These are phyloP conservation scores for Drosophila malerkotliana DNA, from an alignment of 1,140 invertebrate genomes.

Conservation along the genomic window DNA sequence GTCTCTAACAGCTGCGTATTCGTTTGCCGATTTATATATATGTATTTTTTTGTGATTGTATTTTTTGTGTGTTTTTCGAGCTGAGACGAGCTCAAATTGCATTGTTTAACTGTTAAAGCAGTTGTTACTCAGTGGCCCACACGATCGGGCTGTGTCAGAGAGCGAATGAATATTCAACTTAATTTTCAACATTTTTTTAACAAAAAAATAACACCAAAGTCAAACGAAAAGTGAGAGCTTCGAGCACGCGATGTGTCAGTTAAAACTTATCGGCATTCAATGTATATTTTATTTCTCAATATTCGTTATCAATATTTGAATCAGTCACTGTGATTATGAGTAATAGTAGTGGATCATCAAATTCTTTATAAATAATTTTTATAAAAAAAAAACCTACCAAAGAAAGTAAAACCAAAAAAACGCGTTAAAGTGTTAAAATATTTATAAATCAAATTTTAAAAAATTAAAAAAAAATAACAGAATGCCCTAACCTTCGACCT, in stretches of 20 bases:
- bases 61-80: constrained; percentile 12
- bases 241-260: constrained; percentile 21
- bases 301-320: neutral
- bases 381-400: neutral
- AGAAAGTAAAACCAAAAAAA: neutral
- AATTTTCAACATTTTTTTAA: constrained; percentile 12
- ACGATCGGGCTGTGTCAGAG: constrained; percentile 45
- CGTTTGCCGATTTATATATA: constrained; percentile 27
- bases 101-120: constrained; percentile 65
- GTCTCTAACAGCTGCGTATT: constrained; percentile 33
- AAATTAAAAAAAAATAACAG: neutral
- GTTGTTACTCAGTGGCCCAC: constrained; percentile 47
- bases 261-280: constrained; percentile 22
- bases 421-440: neutral
- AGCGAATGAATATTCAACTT: constrained; percentile 40
- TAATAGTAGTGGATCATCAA: neutral
- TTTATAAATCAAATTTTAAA: neutral
- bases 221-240: neutral
- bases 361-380: neutral
- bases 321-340: neutral
- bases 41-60: constrained; percentile 13
- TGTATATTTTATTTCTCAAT: neutral
- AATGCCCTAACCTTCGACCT: neutral
- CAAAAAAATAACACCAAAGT: neutral
- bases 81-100: constrained; percentile 62